Conservation (phyloP, 2,113 vertebrate species). For the Garra rufa region DNA sequence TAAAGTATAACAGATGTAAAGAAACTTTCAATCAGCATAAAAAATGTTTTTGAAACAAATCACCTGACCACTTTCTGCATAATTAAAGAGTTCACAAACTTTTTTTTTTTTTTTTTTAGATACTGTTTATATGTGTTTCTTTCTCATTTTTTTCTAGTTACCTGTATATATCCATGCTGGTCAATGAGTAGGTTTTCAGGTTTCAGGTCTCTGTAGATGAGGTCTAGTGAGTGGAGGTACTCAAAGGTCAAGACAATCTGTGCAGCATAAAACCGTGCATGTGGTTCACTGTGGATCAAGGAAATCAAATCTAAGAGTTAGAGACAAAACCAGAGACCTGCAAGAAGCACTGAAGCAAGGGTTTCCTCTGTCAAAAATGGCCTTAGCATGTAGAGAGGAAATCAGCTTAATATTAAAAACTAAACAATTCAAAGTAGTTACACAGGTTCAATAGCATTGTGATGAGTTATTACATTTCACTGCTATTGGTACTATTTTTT, state of each 20-base stretch:
- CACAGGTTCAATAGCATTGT: too few relatives aligned
- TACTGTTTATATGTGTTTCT: too few relatives aligned
- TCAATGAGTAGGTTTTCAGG: constrained; percentile 99
- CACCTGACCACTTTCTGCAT: too few relatives aligned
- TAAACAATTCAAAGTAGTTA: too few relatives aligned
- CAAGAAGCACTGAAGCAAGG: background rate
- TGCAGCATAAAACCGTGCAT: constrained; percentile 97
- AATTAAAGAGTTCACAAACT: too few relatives aligned
- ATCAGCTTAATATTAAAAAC: background rate
- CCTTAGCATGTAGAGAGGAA: background rate
- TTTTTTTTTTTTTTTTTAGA: too few relatives aligned
- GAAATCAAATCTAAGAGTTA: constrained; percentile 27
- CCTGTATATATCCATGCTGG: constrained; percentile 99
- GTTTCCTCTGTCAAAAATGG: background rate
- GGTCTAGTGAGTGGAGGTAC: constrained; percentile 99
- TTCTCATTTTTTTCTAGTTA: constrained; percentile 66
- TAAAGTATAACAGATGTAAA: too few relatives aligned
- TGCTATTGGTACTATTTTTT: too few relatives aligned
- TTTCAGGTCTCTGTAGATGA: constrained; percentile 99
- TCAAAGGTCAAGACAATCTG: constrained; percentile 99
- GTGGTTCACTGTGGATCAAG: constrained; percentile 86
- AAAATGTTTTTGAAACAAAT: too few relatives aligned
- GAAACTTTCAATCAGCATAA: too few relatives aligned
- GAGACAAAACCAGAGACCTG: background rate
- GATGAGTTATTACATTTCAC: too few relatives aligned